Evolutionary conservation across 2,888 invertebrate species (phyloP), one percentile per base, ranked within the genome.

Genomic region (Caenorhabditis auriculariae): DNA sequence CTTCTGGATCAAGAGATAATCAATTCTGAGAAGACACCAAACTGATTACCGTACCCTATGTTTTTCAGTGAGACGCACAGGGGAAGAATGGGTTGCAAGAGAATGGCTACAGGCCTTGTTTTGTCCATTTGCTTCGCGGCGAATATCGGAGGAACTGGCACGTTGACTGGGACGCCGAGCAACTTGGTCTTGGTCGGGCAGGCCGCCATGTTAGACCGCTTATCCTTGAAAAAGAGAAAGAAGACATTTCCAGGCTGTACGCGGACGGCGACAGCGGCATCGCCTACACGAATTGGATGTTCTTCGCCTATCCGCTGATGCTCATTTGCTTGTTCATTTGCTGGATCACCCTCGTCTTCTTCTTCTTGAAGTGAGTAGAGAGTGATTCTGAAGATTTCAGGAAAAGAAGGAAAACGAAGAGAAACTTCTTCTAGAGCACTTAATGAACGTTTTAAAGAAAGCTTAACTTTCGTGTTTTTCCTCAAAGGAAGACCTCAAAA

Each of bases 71-170:
- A n/a, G n/a, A n/a, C n/a, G n/a, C n/a, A 59, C 19, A 42, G 57
- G 2, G 59, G 63, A 21, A 55, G 67, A 26, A 45, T 39, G 27
- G 67, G 57, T 26, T 66, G 62, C 44, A 68, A 56, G 61, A 66
- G 54, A n/a, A 75, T 77, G 72, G 74, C 77, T 12, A 76, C 74
- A 9, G 77, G 78, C 27, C 54, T 78, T 1, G 60, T 78, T 3
- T 60, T 78, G 38, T 75, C 72, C 12, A 78, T 79, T 39, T 72
- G 73, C 46, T 78, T 75, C 43, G 73, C 78, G 0, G 77, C 77
- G 0, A 78, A 78, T 47, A 76, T 78, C 43, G 78, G 78, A 28
- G 78, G 78, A 45, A 75, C 76, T 26, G 76, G 75, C 32, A 76
- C 77, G 2, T 68, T 75, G 9, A 78, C 78, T 1, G 78, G 78